phyloP scores from a whole-genome alignment of 2,113 vertebrate genomes.

The Tapirus terrestris region DNA sequence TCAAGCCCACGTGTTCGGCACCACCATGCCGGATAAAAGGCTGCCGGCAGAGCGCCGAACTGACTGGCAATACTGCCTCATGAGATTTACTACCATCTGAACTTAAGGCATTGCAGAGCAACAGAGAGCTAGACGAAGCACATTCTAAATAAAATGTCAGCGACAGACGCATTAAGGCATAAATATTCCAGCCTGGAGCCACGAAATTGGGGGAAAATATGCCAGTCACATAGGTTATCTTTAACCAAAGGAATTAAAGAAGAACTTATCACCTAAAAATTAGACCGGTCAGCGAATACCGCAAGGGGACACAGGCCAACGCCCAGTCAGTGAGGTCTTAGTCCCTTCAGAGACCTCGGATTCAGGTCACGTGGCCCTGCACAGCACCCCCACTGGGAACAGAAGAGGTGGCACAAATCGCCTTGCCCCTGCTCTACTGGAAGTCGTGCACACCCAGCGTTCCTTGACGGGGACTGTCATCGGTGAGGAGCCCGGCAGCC shows the following conservation, averaged over 20 bases:
- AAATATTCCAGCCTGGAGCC: not conserved
- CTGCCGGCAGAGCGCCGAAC: fast-evolving
- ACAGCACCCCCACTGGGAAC: fast-evolving
- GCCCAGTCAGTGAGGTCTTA: not conserved
- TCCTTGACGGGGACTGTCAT: fast-evolving
- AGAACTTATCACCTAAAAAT: not conserved
- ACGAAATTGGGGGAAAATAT: not conserved
- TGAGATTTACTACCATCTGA: not conserved
- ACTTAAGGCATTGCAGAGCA: slow-evolving; percentile 72
- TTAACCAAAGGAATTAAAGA: not conserved
- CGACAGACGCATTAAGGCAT: not conserved
- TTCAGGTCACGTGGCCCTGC: not conserved
- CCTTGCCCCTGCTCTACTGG: not conserved
- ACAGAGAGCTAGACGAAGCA: not conserved
- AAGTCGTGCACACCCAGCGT: fast-evolving
- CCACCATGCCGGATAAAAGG: not conserved
- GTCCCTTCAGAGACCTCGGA: not conserved
- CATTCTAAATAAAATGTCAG: not conserved
- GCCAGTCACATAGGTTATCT: not conserved
- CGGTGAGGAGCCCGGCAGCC: not conserved
- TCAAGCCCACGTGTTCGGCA: not conserved
- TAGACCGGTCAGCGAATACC: not conserved
- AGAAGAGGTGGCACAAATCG: fast-evolving
- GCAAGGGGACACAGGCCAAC: not conserved
- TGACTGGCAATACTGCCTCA: not conserved